Evolutionary conservation across 2,888 invertebrate genomes (phyloP), one percentile per base, ranked within the genome.

Genomic region (Alentia gelatinosa): DNA sequence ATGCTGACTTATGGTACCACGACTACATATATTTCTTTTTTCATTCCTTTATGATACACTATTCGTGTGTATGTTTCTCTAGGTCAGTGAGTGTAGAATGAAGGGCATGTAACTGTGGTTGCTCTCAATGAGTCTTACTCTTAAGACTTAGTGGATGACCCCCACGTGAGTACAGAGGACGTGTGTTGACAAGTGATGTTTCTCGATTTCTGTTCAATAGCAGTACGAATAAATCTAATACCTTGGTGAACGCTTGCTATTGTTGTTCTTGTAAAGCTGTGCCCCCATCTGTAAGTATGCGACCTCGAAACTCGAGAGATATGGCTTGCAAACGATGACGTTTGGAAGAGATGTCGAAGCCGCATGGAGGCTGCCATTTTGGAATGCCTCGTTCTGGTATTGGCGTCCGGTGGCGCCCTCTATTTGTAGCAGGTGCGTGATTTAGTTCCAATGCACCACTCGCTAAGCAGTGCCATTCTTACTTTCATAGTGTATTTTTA

Each of bases 281-380:
- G 9, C 47, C 47, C 26, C 86, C 86, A 86, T 86, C 47, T 26
- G 9, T 50, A 26, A 35, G 26, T 86, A 19, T 86, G 42, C 47
- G 47, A 42, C 86, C 47, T 86, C 42, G 86, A 26, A 12, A 86
- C 23, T 9, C 86, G 42, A 35, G 86, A 33, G 47, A 47, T 33
- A 86, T 26, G 26, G 42, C 33, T 47, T 26, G 86, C 26, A 47
- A 86, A 42, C 1, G 47, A 23, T 26, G 86, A 26, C 26, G 42
- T 86, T 86, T 86, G 86, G 33, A 86, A 35, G 26, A 50, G 47
- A 47, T 26, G 26, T 47, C 86, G 86, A 86, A 90, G 42, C 40
- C 89, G 89, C 89, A 90, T 90, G 89, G 89, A 90, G 40, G 89
- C 63, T 63, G 89, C 89, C 89, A 90, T 90, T 33, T 90, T 90